Evolutionary conservation across 2,113 vertebrate species (phyloP).

Genomic region (Halcyon malimbica): DNA sequence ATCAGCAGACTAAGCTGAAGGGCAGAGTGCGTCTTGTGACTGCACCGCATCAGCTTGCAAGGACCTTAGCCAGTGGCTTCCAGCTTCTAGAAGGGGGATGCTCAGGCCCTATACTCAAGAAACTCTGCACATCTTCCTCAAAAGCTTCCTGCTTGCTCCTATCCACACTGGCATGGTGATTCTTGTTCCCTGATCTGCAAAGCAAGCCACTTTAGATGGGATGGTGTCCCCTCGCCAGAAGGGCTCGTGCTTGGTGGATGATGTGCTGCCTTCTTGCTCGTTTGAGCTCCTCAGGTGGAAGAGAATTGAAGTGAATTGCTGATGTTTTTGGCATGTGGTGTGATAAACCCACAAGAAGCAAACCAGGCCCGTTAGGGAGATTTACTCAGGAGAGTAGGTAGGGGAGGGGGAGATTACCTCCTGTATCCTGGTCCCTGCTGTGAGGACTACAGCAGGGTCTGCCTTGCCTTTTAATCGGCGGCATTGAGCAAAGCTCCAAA

Average conservation of each 20-base stretch:
- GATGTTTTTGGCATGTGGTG: neutral
- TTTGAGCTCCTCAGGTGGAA: neutral
- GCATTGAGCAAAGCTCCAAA: neutral
- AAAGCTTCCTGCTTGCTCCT: neutral
- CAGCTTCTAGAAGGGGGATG: neutral
- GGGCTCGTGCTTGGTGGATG: neutral
- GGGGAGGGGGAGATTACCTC: neutral
- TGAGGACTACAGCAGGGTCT: neutral
- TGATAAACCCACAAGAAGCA: accelerated
- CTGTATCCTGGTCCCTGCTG: neutral
- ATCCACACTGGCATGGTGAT: neutral
- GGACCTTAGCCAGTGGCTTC: neutral
- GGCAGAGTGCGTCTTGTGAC: neutral
- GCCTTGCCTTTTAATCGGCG: neutral
- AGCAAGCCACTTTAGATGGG: neutral
- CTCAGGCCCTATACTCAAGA: neutral
- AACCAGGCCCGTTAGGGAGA: neutral
- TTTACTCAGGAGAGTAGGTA: neutral
- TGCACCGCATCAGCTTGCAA: neutral
- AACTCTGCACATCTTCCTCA: neutral
- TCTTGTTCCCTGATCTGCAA: neutral
- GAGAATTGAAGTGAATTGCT: neutral
- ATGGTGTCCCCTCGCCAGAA: neutral
- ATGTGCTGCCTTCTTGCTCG: neutral
- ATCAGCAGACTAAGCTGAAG: neutral